phyloP scores from a whole-genome alignment of 2,113 vertebrate species.

The Carassius gibelio region DNA sequence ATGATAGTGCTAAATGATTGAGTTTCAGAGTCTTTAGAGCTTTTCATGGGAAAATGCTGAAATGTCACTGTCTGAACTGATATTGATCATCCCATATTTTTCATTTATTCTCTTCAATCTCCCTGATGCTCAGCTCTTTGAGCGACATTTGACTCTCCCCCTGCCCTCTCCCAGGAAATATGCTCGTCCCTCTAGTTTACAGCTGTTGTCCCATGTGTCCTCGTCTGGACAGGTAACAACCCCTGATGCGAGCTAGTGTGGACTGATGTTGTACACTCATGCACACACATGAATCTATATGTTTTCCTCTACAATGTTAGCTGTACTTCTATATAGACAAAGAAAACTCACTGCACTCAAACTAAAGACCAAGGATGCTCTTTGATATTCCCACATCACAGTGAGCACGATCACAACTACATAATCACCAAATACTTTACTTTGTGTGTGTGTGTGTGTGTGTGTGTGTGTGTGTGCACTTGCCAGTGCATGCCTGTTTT shows the following conservation, averaged over 20 bases:
- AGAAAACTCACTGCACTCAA: neutral
- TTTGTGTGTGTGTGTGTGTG: neutral
- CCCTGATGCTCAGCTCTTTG: slow-evolving; percentile 81
- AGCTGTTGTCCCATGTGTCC: slow-evolving; percentile 76
- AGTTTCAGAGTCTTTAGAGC: neutral
- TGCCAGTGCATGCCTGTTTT: slow-evolving; percentile 11
- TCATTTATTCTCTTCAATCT: slow-evolving; percentile 40
- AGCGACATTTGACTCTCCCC: slow-evolving; percentile 75
- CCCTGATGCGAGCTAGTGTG: slow-evolving; percentile 56
- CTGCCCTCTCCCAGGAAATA: slow-evolving; percentile 73
- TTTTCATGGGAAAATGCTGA: neutral
- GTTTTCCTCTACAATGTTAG: neutral
- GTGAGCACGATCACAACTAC: neutral
- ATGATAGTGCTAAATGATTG: neutral
- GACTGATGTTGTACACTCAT: slow-evolving; percentile 59
- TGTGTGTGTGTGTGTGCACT: neutral
- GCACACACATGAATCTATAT: neutral
- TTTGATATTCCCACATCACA: neutral
- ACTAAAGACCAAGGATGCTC: neutral
- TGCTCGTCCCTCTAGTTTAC: slow-evolving; percentile 69
- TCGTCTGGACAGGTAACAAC: slow-evolving; percentile 82
- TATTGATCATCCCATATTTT: slow-evolving; percentile 3
- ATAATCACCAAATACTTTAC: neutral
- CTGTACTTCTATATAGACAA: neutral
- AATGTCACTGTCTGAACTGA: neutral